These are phyloP conservation scores for Pachyramphus minor DNA, from an alignment of 2,113 vertebrate genomes.

Conservation along the genomic window DNA sequence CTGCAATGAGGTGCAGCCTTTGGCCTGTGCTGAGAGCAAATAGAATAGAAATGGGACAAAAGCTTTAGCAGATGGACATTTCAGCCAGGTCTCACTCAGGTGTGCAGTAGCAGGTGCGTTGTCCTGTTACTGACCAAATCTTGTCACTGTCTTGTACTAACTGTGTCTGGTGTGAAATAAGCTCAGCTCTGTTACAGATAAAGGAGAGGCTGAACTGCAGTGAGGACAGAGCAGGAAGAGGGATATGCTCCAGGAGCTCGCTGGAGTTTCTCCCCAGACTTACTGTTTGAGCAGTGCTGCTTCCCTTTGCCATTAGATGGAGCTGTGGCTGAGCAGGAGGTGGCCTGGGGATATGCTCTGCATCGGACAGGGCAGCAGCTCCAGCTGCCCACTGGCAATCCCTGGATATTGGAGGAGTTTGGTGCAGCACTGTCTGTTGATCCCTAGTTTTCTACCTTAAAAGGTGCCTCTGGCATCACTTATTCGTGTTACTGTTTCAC, in stretches of 20 bases:
- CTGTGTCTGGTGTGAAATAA: not conserved
- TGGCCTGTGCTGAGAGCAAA: not conserved
- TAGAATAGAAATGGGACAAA: not conserved
- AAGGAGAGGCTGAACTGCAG: not conserved
- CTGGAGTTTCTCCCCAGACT: not conserved
- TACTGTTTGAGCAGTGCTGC: not conserved
- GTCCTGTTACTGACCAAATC: not conserved
- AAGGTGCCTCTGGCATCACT: not conserved
- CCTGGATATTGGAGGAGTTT: not conserved
- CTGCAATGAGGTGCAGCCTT: not conserved
- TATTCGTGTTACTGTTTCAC: not conserved
- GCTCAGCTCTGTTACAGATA: not conserved
- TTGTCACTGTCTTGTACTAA: not conserved
- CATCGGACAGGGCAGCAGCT: not conserved
- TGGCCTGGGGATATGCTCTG: not conserved
- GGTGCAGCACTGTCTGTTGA: not conserved
- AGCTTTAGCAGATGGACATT: not conserved
- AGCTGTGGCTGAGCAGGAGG: conserved; percentile 23
- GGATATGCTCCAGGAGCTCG: not conserved
- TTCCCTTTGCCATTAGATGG: conserved; percentile 20
- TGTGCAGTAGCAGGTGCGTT: not conserved
- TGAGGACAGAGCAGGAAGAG: not conserved
- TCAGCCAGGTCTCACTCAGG: not conserved
- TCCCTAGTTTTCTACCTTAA: not conserved
- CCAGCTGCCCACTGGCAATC: not conserved